A percentile compares a stretch with the other conserved stretches of the same genome.
phyloP scores from a whole-genome alignment of 2,113 vertebrate species.

The Plecturocebus donacophilus region DNA sequence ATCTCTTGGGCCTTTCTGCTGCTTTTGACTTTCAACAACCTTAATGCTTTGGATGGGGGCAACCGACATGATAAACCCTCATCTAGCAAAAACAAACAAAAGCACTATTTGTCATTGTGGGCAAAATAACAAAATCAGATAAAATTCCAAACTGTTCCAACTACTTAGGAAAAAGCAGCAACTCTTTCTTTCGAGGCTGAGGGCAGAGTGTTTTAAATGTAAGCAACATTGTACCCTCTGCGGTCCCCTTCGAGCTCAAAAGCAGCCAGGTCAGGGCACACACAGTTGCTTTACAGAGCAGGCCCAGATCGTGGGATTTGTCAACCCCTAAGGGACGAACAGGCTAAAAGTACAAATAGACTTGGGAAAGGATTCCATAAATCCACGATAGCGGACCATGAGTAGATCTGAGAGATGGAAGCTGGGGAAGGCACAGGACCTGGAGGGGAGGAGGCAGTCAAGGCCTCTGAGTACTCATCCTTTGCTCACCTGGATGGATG shows the following conservation, averaged over 20 bases:
- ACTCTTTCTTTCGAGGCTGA: not conserved
- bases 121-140: not conserved
- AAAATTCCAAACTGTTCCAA: not conserved
- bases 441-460: fast-evolving
- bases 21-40: not conserved
- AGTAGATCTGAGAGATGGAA: not conserved
- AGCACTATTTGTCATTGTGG: not conserved
- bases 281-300: not conserved
- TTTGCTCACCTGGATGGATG: not conserved
- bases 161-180: not conserved
- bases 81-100: not conserved
- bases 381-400: not conserved
- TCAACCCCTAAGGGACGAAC: not conserved
- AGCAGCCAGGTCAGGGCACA: not conserved
- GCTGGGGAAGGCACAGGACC: not conserved
- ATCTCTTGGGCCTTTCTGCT: not conserved
- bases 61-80: not conserved
- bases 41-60: not conserved
- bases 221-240: not conserved
- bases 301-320: not conserved
- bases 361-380: not conserved
- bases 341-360: not conserved
- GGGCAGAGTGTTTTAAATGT: not conserved
- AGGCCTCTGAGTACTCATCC: not conserved
- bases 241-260: not conserved